Conservation (phyloP, 2,888 invertebrate genomes). For the Hermaeophaga mercurialis region DNA sequence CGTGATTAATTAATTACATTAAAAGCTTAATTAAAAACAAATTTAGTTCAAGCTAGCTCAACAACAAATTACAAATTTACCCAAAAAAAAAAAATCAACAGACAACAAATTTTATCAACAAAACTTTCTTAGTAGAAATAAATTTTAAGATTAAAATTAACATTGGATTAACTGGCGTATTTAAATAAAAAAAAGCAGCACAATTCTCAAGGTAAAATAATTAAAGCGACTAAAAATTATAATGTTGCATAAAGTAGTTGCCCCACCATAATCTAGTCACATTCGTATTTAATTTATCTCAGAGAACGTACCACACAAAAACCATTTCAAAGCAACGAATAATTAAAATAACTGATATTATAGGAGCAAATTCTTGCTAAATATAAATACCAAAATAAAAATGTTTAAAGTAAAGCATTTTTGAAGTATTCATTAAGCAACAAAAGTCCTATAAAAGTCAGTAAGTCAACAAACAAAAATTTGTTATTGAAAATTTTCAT, state of each 20-base stretch:
- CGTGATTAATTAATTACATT: no score
- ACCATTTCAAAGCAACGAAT: no score
- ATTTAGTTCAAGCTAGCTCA: slow-evolving; percentile 16
- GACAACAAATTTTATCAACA: slow-evolving; percentile 10
- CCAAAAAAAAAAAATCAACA: slow-evolving; percentile 8
- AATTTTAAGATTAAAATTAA: neutral
- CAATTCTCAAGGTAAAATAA: slow-evolving; percentile 14
- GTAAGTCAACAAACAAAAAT: no score
- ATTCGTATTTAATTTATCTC: no score
- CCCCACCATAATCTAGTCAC: slow-evolving; percentile 15
- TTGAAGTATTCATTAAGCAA: slow-evolving; percentile 1
- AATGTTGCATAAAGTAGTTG: slow-evolving; percentile 28
- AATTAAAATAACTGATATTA: no score
- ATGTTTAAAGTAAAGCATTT: slow-evolving; percentile 18
- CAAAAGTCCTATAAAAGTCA: no score
- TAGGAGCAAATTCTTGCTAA: neutral
- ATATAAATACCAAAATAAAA: slow-evolving; percentile 7
- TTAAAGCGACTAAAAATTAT: slow-evolving; percentile 19
- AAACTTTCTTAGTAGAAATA: no score
- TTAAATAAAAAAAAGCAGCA: slow-evolving; percentile 11
- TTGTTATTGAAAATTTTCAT: neutral
- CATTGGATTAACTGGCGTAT: slow-evolving; percentile 12
- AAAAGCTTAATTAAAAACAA: slow-evolving; percentile 4
- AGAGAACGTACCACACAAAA: no score
- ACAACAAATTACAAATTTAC: slow-evolving; percentile 4